phyloP scores from a whole-genome alignment of 2,113 vertebrate genomes.

The Stomatorhinus ivindoensis region DNA sequence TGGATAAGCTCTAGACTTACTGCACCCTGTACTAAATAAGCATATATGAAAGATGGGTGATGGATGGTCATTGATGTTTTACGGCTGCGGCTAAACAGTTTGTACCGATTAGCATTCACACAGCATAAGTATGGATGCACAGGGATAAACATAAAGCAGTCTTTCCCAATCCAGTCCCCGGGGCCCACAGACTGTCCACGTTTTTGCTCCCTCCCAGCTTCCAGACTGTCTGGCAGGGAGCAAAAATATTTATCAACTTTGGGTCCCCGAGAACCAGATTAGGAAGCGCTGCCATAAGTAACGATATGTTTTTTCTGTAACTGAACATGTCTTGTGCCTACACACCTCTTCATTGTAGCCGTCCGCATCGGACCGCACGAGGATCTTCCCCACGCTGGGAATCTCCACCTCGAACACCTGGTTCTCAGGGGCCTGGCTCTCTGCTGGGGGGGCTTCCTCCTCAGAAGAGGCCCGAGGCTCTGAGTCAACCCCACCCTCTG shows the following conservation, averaged over 20 bases:
- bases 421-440: constrained; percentile 51
- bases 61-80: background rate
- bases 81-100: background rate
- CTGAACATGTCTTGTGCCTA: background rate
- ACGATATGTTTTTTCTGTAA: background rate
- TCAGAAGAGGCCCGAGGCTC: constrained; percentile 38
- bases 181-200: background rate
- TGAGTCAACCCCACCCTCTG: constrained; percentile 33
- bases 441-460: constrained; percentile 39
- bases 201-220: background rate
- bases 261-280: background rate
- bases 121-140: background rate
- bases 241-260: background rate
- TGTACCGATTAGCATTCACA: background rate
- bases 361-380: constrained; percentile 82
- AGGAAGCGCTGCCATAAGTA: background rate
- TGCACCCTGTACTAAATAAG: background rate
- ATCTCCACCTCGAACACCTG: constrained; percentile 91
- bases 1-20: background rate
- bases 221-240: background rate
- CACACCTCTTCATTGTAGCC: constrained; percentile 96
- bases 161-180: background rate
- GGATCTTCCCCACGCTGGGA: constrained; percentile 88
- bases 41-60: background rate
- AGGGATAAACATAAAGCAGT: background rate